Base-by-base conservation (phyloP, 2,888 invertebrate species). In the Calephelis perditalis region DNA sequence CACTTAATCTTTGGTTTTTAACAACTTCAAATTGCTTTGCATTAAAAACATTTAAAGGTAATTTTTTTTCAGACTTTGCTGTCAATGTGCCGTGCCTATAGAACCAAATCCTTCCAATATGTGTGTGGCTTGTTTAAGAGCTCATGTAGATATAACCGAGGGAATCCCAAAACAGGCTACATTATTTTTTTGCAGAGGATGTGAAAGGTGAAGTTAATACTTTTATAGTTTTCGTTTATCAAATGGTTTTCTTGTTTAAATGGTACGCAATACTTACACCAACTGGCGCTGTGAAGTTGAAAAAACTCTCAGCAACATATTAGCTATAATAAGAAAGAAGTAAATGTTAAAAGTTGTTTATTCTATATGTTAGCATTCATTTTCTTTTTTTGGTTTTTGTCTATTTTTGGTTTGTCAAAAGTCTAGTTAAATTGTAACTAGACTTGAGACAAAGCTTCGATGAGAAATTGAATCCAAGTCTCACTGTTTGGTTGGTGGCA, bases 91-190 rank as follows among this genome's bases (percentile, higher is more conserved):
- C 10, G 92, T 94, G 11, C 89, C 93, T 26, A 99, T 99, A 62
- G 96, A 97, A 72, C 96, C 99, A 43, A 99, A 99, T 90, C 96
- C 98, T 3, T 95, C 98, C 0, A 99, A 99, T 83, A 99, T 98
- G 97, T 99, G 99, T 83, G 96, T 98, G 1, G 96, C 95, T 26
- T 99, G 99, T 83, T 84, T 99, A 46, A 92, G 99, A 52, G 94
- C 96, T 44, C 94, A 96, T 74, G 95, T 99, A 5, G 99, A 99
- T 76, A 99, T 99, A 62, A 97, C 98, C 1, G 98, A 97, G 77
- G 96, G 96, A 40, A 98, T 99, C 78, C 98, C 98, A 0, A 99
- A 99, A 80, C 98, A 98, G 86, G 95, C 93, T 0, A 95, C 95
- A 0, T 78, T 99, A 11, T 95, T 97, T 74, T 98, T 98, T 79